Conservation (phyloP, 2,113 vertebrate species). For the Micromys minutus region DNA sequence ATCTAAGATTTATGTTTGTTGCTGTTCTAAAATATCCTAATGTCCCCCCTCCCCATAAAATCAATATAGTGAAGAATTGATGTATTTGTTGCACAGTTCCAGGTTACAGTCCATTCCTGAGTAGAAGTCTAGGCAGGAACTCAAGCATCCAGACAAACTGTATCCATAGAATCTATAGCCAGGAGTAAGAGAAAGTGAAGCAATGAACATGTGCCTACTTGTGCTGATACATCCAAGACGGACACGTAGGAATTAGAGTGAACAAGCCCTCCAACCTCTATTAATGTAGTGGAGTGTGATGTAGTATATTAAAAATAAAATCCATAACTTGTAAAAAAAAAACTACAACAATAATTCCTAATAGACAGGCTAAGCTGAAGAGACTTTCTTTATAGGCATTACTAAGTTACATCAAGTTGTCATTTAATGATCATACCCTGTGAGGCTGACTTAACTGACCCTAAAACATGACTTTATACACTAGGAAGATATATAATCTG, state of each 20-base stretch:
- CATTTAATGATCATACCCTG: background rate
- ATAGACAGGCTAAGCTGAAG: background rate
- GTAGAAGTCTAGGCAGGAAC: background rate
- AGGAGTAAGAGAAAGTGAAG: background rate
- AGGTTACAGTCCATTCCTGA: too few relatives aligned
- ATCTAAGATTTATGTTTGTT: background rate
- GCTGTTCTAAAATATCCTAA: background rate
- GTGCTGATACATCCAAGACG: too few relatives aligned
- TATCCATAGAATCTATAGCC: too few relatives aligned
- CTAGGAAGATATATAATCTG: background rate
- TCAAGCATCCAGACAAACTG: background rate
- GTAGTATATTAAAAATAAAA: background rate
- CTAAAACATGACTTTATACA: rapidly evolving
- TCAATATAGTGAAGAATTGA: background rate
- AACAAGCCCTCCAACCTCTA: too few relatives aligned
- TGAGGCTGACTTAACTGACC: background rate
- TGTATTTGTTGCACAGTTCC: background rate
- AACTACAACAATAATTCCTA: background rate
- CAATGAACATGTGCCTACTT: background rate
- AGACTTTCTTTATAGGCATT: background rate
- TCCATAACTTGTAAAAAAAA: background rate
- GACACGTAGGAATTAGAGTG: background rate
- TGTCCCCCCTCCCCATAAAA: rapidly evolving
- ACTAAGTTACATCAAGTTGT: background rate
- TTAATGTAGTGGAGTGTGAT: background rate